Conservation (phyloP, 2,888 invertebrate species). For the Tridacna gigas region DNA sequence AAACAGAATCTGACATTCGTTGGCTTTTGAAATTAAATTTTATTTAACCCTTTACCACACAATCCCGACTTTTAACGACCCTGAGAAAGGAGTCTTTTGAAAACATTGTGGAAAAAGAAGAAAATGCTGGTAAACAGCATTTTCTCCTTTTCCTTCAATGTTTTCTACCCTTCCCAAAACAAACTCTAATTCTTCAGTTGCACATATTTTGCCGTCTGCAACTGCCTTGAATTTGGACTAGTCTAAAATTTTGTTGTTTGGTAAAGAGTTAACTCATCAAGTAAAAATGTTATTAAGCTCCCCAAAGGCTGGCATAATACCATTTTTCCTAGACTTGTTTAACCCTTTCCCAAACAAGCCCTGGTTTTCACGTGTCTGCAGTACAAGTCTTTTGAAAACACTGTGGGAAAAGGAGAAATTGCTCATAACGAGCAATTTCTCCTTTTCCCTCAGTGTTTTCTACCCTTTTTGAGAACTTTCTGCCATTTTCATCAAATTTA, state of each 20-base stretch:
- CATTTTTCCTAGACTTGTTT: neutral
- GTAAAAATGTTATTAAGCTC: no score
- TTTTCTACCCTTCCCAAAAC: neutral
- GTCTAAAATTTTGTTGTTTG: neutral
- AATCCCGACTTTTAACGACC: neutral
- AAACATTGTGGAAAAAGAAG: neutral
- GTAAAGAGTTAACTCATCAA: neutral
- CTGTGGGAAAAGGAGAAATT: slow-evolving; percentile 15
- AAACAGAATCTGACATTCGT: no score
- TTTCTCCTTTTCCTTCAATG: neutral
- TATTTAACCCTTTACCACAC: slow-evolving; percentile 6
- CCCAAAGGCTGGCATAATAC: no score
- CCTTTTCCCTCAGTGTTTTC: slow-evolving; percentile 13
- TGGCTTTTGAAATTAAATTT: no score
- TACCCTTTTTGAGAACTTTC: neutral
- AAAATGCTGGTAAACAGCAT: neutral
- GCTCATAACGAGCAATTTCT: slow-evolving; percentile 13
- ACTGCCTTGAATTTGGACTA: neutral
- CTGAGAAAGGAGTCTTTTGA: neutral
- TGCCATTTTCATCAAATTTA: no score
- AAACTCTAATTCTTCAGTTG: neutral
- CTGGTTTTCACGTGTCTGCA: neutral
- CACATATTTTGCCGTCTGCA: neutral
- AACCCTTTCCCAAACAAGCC: neutral
- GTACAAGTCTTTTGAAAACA: slow-evolving; percentile 10